Evolutionary conservation across 2,888 invertebrate species (phyloP).

Genomic region (Torymus tubicola): DNA sequence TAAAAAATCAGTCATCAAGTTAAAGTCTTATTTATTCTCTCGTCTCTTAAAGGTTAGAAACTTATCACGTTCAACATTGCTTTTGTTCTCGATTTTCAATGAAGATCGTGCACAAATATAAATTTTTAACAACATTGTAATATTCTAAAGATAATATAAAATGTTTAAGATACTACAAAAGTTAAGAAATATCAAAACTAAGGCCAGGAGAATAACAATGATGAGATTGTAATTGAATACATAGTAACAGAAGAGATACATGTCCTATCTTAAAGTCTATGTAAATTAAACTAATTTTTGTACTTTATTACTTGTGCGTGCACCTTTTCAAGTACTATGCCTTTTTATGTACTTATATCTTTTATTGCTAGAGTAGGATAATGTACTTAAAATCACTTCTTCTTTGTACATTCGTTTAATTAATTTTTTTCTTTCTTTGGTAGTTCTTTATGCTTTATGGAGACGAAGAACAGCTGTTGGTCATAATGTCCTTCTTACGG

Average conservation of each 20-base stretch:
- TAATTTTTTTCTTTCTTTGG: slow-evolving; percentile 65
- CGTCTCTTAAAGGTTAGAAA: slow-evolving; percentile 47
- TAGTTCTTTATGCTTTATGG: slow-evolving; percentile 82
- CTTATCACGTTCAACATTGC: slow-evolving; percentile 10
- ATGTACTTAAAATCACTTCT: slow-evolving; percentile 30
- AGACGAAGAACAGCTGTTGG: slow-evolving; percentile 80
- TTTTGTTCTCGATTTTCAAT: not conserved
- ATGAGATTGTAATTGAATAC: slow-evolving; percentile 66
- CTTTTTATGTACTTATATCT: slow-evolving; percentile 1
- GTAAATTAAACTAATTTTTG: slow-evolving; percentile 38
- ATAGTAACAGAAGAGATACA: slow-evolving; percentile 68
- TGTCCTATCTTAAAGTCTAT: slow-evolving; percentile 44
- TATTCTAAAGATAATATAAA: slow-evolving; percentile 49
- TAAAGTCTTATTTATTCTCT: slow-evolving; percentile 24
- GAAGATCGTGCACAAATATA: too few species aligned
- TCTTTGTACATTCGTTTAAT: slow-evolving; percentile 17
- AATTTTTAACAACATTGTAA: slow-evolving; percentile 9
- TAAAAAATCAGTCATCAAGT: slow-evolving; percentile 20
- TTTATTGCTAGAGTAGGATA: slow-evolving; percentile 10
- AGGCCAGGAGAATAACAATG: slow-evolving; percentile 64
- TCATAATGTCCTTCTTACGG: slow-evolving; percentile 86
- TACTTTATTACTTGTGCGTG: slow-evolving; percentile 25
- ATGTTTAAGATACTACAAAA: slow-evolving; percentile 52
- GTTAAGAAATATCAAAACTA: slow-evolving; percentile 63
- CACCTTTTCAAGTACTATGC: slow-evolving; percentile 30